Percentiles rank a stretch among this genome's conserved stretches.
These are phyloP conservation scores for Ichneumoninae sp. DNA, from an alignment of 2,888 invertebrate species.

Conservation along the genomic window DNA sequence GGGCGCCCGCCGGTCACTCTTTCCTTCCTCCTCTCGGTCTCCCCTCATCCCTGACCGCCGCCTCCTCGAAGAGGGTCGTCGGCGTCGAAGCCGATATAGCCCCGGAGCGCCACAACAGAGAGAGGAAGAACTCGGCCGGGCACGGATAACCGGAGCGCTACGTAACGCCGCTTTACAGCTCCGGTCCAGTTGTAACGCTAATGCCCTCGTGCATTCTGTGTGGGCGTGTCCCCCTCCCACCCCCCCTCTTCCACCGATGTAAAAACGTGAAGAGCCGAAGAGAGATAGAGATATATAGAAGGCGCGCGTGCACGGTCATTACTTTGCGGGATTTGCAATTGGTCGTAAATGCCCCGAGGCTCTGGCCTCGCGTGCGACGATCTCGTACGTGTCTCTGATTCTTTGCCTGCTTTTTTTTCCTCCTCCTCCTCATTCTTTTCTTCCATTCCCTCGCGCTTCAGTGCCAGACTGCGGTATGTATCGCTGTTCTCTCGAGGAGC, in stretches of 20 bases:
- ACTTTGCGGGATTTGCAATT: constrained; percentile 78
- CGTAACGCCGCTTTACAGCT: constrained; percentile 75
- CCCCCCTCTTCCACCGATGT: constrained; percentile 52
- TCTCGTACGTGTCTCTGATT: constrained; percentile 64
- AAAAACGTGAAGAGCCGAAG: constrained; percentile 58
- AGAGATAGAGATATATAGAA: constrained; percentile 45
- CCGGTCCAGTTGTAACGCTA: constrained; percentile 78
- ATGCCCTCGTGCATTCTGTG: constrained; percentile 76
- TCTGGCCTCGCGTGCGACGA: constrained; percentile 69
- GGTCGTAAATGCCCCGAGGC: constrained; percentile 71
- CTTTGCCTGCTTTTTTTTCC: constrained; percentile 23
- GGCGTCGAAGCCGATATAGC: constrained; percentile 70
- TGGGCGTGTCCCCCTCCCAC: constrained; percentile 73
- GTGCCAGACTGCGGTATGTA: constrained; percentile 51
- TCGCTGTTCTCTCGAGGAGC: constrained; percentile 27
- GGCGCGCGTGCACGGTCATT: constrained; percentile 75
- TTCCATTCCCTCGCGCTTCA: constrained; percentile 53
- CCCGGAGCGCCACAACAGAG: constrained; percentile 72
- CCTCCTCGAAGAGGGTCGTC: constrained; percentile 62
- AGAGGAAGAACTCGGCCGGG: constrained; percentile 25
- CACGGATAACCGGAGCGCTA: constrained; percentile 66
- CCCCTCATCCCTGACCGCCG: constrained; percentile 55
- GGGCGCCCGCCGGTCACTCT: constrained; percentile 56
- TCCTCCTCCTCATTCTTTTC: constrained; percentile 40
- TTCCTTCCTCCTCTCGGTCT: constrained; percentile 39